These are phyloP conservation scores for Melanotaenia pygmaea DNA, from an alignment of 2,797 vertebrate species.

Conservation along the genomic window DNA sequence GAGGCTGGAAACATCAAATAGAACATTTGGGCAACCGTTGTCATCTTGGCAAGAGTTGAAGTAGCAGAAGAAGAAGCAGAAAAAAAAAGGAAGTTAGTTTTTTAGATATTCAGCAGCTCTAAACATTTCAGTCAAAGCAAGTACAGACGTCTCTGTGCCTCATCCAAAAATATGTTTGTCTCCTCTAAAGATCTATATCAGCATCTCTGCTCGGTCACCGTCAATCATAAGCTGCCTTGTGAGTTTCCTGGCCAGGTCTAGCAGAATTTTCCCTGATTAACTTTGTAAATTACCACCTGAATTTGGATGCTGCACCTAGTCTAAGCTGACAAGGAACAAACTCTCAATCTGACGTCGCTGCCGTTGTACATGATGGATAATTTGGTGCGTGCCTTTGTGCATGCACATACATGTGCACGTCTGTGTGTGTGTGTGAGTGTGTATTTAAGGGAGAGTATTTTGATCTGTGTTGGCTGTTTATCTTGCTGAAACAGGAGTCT, in stretches of 20 bases:
- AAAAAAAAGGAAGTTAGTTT: slow-evolving; percentile 54
- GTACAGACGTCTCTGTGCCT: slow-evolving; percentile 70
- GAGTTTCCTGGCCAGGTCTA: slow-evolving; percentile 62
- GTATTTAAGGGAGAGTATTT: slow-evolving; percentile 66
- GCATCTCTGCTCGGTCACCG: slow-evolving; percentile 55
- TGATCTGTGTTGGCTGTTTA: slow-evolving; percentile 80
- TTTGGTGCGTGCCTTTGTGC: slow-evolving; percentile 49
- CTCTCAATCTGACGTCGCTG: slow-evolving; percentile 63
- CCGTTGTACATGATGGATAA: slow-evolving; percentile 52
- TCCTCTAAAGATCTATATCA: slow-evolving; percentile 66
- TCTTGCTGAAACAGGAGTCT: slow-evolving; percentile 81
- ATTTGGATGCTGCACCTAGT: slow-evolving; percentile 71
- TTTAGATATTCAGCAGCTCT: slow-evolving; percentile 61
- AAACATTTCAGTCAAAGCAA: slow-evolving; percentile 70
- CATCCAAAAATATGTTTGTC: slow-evolving; percentile 61
- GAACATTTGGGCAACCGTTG: slow-evolving; percentile 78
- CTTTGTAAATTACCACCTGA: slow-evolving; percentile 74
- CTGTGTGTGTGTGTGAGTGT: slow-evolving; percentile 50
- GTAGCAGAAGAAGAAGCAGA: slow-evolving; percentile 38
- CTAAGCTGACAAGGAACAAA: slow-evolving; percentile 72
- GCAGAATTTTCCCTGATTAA: slow-evolving; percentile 54
- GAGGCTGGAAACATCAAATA: slow-evolving; percentile 80
- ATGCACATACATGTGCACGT: slow-evolving; percentile 47
- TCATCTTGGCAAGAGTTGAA: slow-evolving; percentile 78
- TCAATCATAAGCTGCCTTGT: slow-evolving; percentile 56